Base-by-base conservation (phyloP, 2,797 vertebrate genomes). In the Pseudochromis fuscus region DNA sequence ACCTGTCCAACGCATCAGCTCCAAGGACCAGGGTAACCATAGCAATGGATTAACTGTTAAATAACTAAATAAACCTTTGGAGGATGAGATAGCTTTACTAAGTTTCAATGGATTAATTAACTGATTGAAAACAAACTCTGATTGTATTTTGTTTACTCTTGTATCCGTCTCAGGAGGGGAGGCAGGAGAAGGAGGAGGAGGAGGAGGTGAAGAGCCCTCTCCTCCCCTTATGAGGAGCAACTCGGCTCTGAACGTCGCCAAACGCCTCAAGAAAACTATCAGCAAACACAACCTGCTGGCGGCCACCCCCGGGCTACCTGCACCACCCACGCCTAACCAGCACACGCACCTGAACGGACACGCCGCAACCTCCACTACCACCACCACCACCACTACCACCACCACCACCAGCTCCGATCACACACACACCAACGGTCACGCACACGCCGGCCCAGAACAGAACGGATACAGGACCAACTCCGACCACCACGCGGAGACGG, bases 181-280 rank as follows among this genome's bases (percentile, higher is more conserved):
- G 28, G 79, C 15, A 12, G 68, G 60, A 82, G 59, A 63, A 65
- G 63, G 31, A 23, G 65, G 15, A 21, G 64, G 8, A 27, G 59
- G 2, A 13, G 52, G 9, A 3, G 53, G 0, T 1, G 49, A 69
- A 0, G 58, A 77, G 7, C 3, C 15, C 0, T 19, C 72, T 21
- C 83, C 94, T 10, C 89, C 94, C 59, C 65, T 95, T 25, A 95
- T 87, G 69, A 95, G 90, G 84, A 93, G 8, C 25, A 88, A 12
- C 81, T 91, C 94, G 0, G 89, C 88, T 2, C 79, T 86, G 72
- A 96, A 97, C 31, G 94, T 91, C 8, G 96, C 94, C 65, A 96
- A 93, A 87, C 92, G 95, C 21, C 88, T 99, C 44, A 97, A 96
- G 88, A 97, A 94, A 90, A 96, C 87, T 72, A 77, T 98, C 75